phyloP scores from a whole-genome alignment of 2,797 vertebrate species.

The Myotis myotis region DNA sequence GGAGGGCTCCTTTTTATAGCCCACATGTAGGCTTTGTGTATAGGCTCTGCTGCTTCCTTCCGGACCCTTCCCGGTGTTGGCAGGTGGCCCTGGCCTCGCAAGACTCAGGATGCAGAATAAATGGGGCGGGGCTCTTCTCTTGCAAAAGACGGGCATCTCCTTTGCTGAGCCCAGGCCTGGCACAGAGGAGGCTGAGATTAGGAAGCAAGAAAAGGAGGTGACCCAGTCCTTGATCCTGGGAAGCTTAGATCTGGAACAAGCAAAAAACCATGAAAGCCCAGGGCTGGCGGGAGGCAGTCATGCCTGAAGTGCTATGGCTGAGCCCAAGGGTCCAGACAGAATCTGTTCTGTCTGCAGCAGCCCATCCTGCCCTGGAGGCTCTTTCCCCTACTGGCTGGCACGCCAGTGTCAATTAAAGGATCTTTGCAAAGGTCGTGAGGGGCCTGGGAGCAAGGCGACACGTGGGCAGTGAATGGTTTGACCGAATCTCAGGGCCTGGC shows the following conservation, averaged over 20 bases:
- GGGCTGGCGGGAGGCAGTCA: background rate
- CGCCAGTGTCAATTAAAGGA: background rate
- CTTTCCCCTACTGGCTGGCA: background rate
- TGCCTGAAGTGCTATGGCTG: background rate
- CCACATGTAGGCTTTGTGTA: conserved; percentile 65
- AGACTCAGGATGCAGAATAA: conserved; percentile 65
- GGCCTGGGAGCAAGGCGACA: background rate
- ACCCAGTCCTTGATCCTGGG: conserved; percentile 12
- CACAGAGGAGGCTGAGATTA: conserved; percentile 14
- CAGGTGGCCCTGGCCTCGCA: conserved; percentile 67
- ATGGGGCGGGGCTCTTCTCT: background rate
- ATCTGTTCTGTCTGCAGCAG: background rate
- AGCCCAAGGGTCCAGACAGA: background rate
- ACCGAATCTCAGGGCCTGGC: background rate
- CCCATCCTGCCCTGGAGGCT: background rate
- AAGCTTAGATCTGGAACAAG: background rate
- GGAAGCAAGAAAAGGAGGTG: conserved; percentile 32
- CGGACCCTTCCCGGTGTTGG: conserved; percentile 67
- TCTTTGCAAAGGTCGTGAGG: background rate
- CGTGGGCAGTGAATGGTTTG: background rate
- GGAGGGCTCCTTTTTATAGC: conserved; percentile 72
- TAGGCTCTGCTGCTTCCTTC: conserved; percentile 75
- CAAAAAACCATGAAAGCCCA: background rate
- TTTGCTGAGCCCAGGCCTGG: conserved; percentile 27
- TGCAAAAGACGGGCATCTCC: conserved; percentile 58